Evolutionary conservation across 2,113 vertebrate genomes (phyloP), one percentile per base, ranked within the genome.

Genomic region (Shinisaurus crocodilurus): DNA sequence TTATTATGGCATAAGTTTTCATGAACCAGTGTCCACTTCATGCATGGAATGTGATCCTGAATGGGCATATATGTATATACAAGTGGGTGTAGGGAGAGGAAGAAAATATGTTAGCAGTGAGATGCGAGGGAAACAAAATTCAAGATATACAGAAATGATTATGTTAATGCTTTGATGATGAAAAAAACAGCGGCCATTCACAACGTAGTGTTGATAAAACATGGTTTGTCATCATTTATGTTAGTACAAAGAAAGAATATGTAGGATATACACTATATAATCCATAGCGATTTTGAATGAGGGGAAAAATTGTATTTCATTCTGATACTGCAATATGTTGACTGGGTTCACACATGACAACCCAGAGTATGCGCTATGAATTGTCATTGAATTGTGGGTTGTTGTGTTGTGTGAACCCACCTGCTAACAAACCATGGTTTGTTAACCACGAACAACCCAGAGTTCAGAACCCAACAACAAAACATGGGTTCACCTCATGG

Each of bases 221-320:
- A n/a, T 16, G 6, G 50, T 63, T 43, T 75, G 45, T 54, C n/a
- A 54, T 32, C 37, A 76, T 43, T 57, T 63, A 16, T 20, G 72
- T 23, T 72, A 48, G 29, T 40, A 50, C 20, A 86, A 37, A 57
- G 12, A 37, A 37, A 37, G 23, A 6, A 32, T 85, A 48, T 54
- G 32, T 50, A 70, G 10, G 15, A 50, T 54, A 23, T 77, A 74
- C 27, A 54, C 45, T n/a, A 12, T 72, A 32, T 27, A 43, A 70
- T 54, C 43, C 7, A 37, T 3, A 54, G 29, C 45, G 74, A 50
- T 12, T 60, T 60, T 7, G 60, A 8, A 13, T 18, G 18, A 16
- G 32, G 45, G 87, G 40, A 60, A 34, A 77, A 27, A 25, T 40
- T 80, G 91, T 72, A 79, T 96, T 95, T 94, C 91, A 57, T 77